Percentiles rank a stretch among this genome's conserved stretches.
These are phyloP conservation scores for Spisula solida DNA, from an alignment of 2,888 invertebrate genomes.

Conservation along the genomic window DNA sequence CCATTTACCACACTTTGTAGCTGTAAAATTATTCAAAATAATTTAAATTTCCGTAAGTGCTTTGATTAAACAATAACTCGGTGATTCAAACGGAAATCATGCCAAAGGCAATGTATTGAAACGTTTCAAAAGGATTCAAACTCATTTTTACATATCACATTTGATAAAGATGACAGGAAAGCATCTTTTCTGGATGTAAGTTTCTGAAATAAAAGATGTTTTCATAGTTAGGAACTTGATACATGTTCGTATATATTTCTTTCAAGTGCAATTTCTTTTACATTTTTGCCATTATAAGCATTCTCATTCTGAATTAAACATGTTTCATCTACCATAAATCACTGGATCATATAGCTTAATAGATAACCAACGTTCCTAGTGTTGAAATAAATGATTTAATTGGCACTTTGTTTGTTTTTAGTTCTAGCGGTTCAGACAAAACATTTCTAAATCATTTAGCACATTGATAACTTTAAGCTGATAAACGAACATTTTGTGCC, in stretches of 20 bases:
- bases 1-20: no score
- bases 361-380: not conserved
- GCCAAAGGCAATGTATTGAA: no score
- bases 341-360: not conserved
- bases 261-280: not conserved
- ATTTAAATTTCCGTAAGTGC: no score
- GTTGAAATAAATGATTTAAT: slow-evolving; percentile 11
- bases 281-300: not conserved
- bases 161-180: no score
- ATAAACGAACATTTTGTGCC: not conserved
- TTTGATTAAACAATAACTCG: no score
- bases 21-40: no score
- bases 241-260: not conserved
- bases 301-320: not conserved
- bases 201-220: not conserved
- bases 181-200: no score
- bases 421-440: not conserved
- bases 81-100: no score
- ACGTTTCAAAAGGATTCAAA: no score
- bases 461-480: not conserved
- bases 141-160: no score
- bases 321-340: not conserved
- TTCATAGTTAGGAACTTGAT: not conserved
- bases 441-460: slow-evolving; percentile 11
- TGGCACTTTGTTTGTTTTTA: not conserved